Evolutionary conservation across 2,888 invertebrate genomes (phyloP).

Genomic region (Pemphredon lugubris): DNA sequence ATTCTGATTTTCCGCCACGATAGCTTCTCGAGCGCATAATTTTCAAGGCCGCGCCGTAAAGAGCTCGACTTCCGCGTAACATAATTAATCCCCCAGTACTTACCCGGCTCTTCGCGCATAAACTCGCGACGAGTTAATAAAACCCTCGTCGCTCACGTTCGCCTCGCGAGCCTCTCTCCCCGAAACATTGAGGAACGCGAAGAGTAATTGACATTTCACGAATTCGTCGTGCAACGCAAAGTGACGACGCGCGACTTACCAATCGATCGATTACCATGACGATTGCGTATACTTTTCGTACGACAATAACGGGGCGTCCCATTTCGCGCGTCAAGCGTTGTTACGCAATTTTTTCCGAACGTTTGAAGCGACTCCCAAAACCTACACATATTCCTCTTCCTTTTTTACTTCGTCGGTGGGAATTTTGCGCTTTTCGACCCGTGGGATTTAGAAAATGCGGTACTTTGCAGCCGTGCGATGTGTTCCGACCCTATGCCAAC

Average conservation of each 20-base stretch:
- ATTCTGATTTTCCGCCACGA: conserved; percentile 16
- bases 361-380: conserved; percentile 24
- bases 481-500: conserved; percentile 44
- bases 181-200: too few species aligned
- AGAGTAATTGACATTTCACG: too few species aligned
- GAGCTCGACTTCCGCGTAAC: background rate
- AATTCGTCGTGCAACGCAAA: too few species aligned
- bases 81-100: conserved; percentile 23
- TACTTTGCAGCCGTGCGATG: conserved; percentile 62
- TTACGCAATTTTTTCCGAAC: conserved; percentile 7
- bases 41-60: background rate
- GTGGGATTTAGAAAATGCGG: conserved; percentile 68
- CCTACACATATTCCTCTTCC: conserved; percentile 27
- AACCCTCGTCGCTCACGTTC: too few species aligned
- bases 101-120: conserved; percentile 14
- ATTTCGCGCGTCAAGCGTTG: background rate
- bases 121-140: background rate
- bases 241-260: too few species aligned
- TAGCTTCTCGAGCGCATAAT: background rate
- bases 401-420: conserved; percentile 49
- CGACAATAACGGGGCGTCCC: background rate
- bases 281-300: too few species aligned
- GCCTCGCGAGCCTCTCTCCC: too few species aligned
- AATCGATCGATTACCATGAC: too few species aligned
- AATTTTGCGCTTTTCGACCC: conserved; percentile 60